Evolutionary conservation across 2,888 invertebrate genomes (phyloP).

Genomic region (Shargacucullia verbasci): DNA sequence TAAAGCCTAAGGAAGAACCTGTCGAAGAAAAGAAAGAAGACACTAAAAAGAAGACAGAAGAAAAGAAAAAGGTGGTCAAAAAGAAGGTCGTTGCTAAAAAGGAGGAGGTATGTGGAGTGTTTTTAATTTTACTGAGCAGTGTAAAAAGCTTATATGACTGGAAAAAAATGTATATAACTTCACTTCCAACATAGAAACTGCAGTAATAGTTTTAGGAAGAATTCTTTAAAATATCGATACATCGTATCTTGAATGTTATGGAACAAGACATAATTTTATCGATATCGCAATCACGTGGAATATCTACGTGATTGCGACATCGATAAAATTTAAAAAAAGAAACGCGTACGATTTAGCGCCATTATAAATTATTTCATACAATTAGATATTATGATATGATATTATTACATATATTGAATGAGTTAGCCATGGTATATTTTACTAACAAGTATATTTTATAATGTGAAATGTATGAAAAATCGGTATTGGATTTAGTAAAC

Average conservation of each 20-base stretch:
- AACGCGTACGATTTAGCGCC: too few relatives aligned
- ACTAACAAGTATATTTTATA: too few relatives aligned
- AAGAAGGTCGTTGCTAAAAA: slow-evolving; percentile 86
- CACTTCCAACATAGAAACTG: slow-evolving; percentile 16
- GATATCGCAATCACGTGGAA: slow-evolving; percentile 9
- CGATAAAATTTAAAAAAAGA: too few relatives aligned
- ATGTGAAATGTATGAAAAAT: too few relatives aligned
- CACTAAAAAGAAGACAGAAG: slow-evolving; percentile 82
- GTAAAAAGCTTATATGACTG: slow-evolving; percentile 66
- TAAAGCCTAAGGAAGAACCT: slow-evolving; percentile 86
- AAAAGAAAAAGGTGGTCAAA: slow-evolving; percentile 84
- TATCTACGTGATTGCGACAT: too few relatives aligned
- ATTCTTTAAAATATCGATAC: slow-evolving; percentile 1
- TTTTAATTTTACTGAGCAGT: slow-evolving; percentile 40
- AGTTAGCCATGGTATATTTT: too few relatives aligned
- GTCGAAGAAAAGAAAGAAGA: slow-evolving; percentile 83
- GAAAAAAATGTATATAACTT: slow-evolving; percentile 38
- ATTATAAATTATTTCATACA: too few relatives aligned
- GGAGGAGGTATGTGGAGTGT: slow-evolving; percentile 80
- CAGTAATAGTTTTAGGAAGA: slow-evolving; percentile 1
- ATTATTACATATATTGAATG: too few relatives aligned
- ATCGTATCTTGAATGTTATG: background rate
- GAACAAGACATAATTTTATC: background rate
- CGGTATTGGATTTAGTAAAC: too few relatives aligned
- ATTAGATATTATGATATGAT: too few relatives aligned